Conservation (phyloP, 2,888 invertebrate genomes). For the Hylaea fasciaria region DNA sequence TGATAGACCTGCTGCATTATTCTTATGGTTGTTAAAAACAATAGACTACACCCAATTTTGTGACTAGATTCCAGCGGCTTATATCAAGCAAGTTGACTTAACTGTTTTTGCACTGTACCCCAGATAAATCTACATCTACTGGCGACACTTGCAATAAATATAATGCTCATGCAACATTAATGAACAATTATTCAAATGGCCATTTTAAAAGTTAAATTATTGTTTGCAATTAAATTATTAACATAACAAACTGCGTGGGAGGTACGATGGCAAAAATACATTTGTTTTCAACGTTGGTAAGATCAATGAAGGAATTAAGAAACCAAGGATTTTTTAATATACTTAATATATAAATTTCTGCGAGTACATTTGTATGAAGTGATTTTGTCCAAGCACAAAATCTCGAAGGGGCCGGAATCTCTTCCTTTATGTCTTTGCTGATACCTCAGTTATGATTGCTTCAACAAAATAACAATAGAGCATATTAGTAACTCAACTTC, state of each 20-base stretch:
- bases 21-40: too few species aligned
- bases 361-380: too few species aligned
- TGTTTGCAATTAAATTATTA: conserved; percentile 51
- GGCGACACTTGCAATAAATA: conserved; percentile 50
- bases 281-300: conserved; percentile 36
- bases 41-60: too few species aligned
- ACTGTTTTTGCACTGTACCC: conserved; percentile 1
- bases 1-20: too few species aligned
- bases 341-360: neutral
- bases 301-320: conserved; percentile 32
- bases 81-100: too few species aligned
- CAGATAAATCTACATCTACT: conserved; percentile 49
- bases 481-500: too few species aligned
- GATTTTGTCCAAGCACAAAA: too few species aligned
- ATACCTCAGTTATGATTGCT: too few species aligned
- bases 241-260: conserved; percentile 51
- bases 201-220: conserved; percentile 50
- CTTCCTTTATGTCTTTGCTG: too few species aligned
- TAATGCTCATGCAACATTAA: conserved; percentile 57
- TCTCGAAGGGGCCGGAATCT: too few species aligned
- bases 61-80: too few species aligned
- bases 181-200: conserved; percentile 54
- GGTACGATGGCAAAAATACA: conserved; percentile 46
- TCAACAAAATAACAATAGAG: too few species aligned
- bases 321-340: neutral